Conservation (phyloP, 1,140 invertebrate genomes). For the Rhopalosiphum maidis region DNA sequence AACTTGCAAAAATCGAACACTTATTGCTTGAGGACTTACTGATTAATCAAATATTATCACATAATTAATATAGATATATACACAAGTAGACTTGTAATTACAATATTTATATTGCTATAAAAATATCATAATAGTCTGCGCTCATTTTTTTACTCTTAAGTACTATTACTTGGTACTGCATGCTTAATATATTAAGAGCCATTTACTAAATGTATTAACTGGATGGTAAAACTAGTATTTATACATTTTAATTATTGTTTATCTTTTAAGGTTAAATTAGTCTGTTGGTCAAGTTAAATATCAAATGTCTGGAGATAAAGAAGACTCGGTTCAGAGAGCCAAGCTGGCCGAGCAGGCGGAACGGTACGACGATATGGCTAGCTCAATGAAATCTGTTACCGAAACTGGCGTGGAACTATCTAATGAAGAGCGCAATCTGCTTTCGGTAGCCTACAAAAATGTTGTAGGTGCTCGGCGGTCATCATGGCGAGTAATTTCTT, state of each 20-base stretch:
- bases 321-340: slow-evolving; percentile 98
- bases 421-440: slow-evolving; percentile 96
- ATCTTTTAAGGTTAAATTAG: slow-evolving; percentile 47
- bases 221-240: background rate
- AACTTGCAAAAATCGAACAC: background rate
- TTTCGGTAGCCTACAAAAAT: slow-evolving; percentile 99
- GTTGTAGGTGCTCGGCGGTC: slow-evolving; percentile 94
- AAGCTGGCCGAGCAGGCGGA: slow-evolving; percentile 99
- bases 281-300: slow-evolving; percentile 56
- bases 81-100: background rate
- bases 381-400: slow-evolving; percentile 97
- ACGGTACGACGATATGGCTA: slow-evolving; percentile 93
- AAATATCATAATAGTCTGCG: background rate
- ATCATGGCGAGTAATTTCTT: slow-evolving; percentile 98
- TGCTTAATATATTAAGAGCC: background rate
- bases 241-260: background rate
- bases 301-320: slow-evolving; percentile 89
- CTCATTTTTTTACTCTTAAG: background rate
- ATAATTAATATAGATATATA: background rate
- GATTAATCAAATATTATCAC: background rate
- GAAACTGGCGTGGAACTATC: slow-evolving; percentile 93
- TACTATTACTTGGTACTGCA: background rate
- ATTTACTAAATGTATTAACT: background rate
- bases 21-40: background rate
- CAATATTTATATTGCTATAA: background rate